Evolutionary conservation across 2,888 invertebrate genomes (phyloP).

Genomic region (Rhogogaster chlorosoma): DNA sequence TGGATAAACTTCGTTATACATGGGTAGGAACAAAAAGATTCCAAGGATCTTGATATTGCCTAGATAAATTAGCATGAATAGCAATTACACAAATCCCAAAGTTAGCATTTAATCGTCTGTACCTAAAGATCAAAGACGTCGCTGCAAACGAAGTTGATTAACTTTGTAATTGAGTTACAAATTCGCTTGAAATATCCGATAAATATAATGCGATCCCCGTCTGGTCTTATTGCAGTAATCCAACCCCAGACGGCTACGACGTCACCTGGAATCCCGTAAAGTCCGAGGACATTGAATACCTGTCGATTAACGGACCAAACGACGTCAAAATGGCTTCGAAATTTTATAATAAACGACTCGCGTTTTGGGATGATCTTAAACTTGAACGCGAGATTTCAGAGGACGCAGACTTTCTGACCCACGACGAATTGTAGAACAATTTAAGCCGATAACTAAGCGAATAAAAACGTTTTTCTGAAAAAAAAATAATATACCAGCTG

Average conservation of each 20-base stretch:
- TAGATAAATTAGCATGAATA: background rate
- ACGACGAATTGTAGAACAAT: conserved; percentile 40
- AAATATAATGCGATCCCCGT: background rate
- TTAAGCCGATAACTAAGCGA: background rate
- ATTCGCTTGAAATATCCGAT: background rate
- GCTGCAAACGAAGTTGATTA: background rate
- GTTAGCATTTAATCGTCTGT: background rate
- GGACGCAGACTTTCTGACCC: background rate
- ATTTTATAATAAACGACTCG: conserved; percentile 4
- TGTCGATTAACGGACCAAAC: conserved; percentile 37
- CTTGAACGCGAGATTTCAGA: conserved; percentile 34
- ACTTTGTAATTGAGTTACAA: background rate
- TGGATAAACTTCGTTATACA: conserved; percentile 41
- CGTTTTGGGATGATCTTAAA: conserved; percentile 38
- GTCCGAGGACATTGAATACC: conserved; percentile 16
- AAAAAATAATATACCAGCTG: background rate
- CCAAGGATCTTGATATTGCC: background rate
- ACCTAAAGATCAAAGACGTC: conserved; percentile 23
- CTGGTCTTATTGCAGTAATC: conserved; percentile 39
- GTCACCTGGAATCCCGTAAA: conserved; percentile 40
- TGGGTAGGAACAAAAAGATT: conserved; percentile 11
- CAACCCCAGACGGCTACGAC: conserved; percentile 43
- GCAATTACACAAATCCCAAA: background rate
- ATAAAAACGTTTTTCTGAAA: background rate
- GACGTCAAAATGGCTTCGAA: conserved; percentile 30